A percentile compares a stretch with the other conserved stretches of the same genome.
phyloP scores from a whole-genome alignment of 2,888 invertebrate species.

The Mimumesa dahlbomi region DNA sequence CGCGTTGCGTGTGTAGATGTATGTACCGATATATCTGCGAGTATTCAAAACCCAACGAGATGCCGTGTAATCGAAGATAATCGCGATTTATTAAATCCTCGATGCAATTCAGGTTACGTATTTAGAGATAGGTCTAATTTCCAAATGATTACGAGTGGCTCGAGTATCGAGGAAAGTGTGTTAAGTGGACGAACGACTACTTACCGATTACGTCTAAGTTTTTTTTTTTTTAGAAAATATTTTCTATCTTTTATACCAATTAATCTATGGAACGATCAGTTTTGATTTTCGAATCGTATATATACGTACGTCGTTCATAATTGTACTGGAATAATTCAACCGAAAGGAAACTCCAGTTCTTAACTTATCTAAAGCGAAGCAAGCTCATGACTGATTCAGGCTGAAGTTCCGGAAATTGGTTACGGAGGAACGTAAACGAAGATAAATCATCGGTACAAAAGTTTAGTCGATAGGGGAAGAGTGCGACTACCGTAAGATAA shows the following conservation, averaged over 20 bases:
- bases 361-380: slow-evolving; percentile 45
- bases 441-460: slow-evolving; percentile 52
- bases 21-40: neutral
- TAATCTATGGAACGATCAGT: too few relatives aligned
- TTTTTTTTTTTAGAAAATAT: too few relatives aligned
- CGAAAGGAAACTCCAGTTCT: slow-evolving; percentile 18
- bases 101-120: slow-evolving; percentile 8
- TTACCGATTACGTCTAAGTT: too few relatives aligned
- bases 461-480: slow-evolving; percentile 33
- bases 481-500: slow-evolving; percentile 42
- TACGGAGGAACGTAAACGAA: slow-evolving; percentile 48
- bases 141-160: neutral
- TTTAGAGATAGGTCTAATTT: neutral
- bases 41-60: slow-evolving; percentile 23
- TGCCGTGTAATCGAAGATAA: slow-evolving; percentile 31
- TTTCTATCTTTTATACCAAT: too few relatives aligned
- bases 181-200: neutral
- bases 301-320: slow-evolving; percentile 16
- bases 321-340: slow-evolving; percentile 15
- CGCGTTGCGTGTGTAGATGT: slow-evolving; percentile 36
- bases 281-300: too few relatives aligned
- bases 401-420: slow-evolving; percentile 47
- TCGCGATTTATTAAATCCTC: slow-evolving; percentile 2
- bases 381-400: slow-evolving; percentile 48
- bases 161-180: neutral